phyloP scores from a whole-genome alignment of 1,140 invertebrate genomes.

The Brachionus asplanchnoidis region DNA sequence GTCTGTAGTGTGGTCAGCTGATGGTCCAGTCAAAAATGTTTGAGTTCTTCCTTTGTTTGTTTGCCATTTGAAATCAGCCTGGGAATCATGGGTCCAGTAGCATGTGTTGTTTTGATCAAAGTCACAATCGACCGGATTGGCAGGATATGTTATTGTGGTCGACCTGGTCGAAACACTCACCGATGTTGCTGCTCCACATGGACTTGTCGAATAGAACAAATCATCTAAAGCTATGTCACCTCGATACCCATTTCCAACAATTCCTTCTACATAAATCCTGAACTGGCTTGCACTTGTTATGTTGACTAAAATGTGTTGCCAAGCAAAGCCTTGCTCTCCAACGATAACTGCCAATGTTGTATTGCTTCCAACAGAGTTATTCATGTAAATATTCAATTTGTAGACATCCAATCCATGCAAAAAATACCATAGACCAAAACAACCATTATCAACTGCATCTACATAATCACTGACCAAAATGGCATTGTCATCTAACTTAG shows the following conservation, averaged over 20 bases:
- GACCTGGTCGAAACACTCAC: conserved; percentile 10
- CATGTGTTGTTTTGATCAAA: conserved; percentile 45
- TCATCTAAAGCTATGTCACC: conserved; percentile 50
- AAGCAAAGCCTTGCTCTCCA: conserved; percentile 49
- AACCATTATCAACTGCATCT: not conserved
- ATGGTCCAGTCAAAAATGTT: conserved; percentile 46
- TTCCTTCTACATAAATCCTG: conserved; percentile 18
- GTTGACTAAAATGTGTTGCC: conserved; percentile 46
- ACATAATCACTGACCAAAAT: conserved; percentile 61
- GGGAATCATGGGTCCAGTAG: conserved; percentile 46
- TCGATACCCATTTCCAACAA: conserved; percentile 42
- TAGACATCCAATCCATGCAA: conserved; percentile 36
- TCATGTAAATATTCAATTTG: conserved; percentile 25
- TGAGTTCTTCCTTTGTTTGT: conserved; percentile 45
- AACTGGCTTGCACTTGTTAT: conserved; percentile 45
- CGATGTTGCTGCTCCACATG: not conserved
- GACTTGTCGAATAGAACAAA: conserved; percentile 33
- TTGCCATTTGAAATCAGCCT: conserved; percentile 48
- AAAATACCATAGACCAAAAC: conserved; percentile 40
- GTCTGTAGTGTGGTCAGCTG: conserved; percentile 47
- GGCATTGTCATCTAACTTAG: conserved; percentile 66
- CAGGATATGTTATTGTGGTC: conserved; percentile 31
- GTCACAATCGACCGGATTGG: conserved; percentile 43
- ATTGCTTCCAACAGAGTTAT: not conserved
- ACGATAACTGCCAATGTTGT: conserved; percentile 43